Evolutionary conservation across 2,113 vertebrate genomes (phyloP), one percentile per base, ranked within the genome.

Genomic region (Motacilla tschutschensis): DNA sequence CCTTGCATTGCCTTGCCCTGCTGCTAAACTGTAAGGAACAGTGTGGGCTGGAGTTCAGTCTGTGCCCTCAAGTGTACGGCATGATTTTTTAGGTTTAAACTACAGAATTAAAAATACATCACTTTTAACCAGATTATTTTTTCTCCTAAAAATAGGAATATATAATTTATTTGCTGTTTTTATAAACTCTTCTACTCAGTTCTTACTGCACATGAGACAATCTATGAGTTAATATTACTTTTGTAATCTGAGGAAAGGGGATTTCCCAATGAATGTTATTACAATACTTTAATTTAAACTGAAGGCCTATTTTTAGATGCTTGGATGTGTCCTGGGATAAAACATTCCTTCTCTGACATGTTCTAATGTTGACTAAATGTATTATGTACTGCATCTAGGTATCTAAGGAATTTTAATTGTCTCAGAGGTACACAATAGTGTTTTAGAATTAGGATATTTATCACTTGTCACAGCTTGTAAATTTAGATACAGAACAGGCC

Each of bases 361-460:
- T 92, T 93, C 57, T 72, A 79, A 88, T 93, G 91, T 91, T 89
- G 88, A 78, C 80, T 91, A 83, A 92, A 87, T 78, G 75, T 66
- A 93, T 94, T 95, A 89, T 95, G 74, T 94, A 95, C 87, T 89
- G 48, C 89, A 91, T 83, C 41, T 91, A 93, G 85, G 79, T 93
- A 93, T 92, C 90, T 85, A 78, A 91, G 82, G 94, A 94, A 95
- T 95, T 94, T 93, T 93, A 94, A 93, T 87, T 93, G 79, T 94
- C 83, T 89, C 64, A 48, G 90, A 90, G 60, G 91, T 95, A 92
- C 47, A 86, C 76, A 88, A 95, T 92, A 83, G 79, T 59, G 80
- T 93, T 95, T 90, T 88, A 80, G 84, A 95, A 83, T 85, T 88
- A 83, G 80, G 58, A 57, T 90, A 94, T 95, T 95, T 96, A 93